Evolutionary conservation across 2,113 vertebrate species (phyloP), one percentile per base, ranked within the genome.

Genomic region (Thalassarche chlororhynchos): DNA sequence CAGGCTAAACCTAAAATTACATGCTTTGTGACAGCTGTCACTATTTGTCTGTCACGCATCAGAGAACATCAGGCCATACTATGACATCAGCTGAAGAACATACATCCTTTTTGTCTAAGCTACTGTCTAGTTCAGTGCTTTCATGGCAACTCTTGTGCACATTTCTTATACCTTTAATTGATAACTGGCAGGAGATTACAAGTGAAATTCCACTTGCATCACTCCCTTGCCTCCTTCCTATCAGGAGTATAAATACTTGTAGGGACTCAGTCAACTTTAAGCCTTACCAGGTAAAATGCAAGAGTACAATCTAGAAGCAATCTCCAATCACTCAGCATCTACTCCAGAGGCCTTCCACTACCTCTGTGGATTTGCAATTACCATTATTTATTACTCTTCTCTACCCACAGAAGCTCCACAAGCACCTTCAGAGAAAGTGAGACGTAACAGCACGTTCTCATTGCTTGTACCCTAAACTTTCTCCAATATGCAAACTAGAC

Each of bases 1-100:
- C 36, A 65, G 34, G 49, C 28, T 46, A n/a, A 84, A 96, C 21
- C 32, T 68, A 70, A 96, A 96, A 90, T 84, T 21, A 92, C 95
- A 96, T 80, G 49, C 57, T 64, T 80, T 85, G 44, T 90, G 94
- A 97, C 95, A 97, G 93, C 86, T 97, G 95, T 84, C 93, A 94
- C 66, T 88, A 25, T 64, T 57, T 86, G 69, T 95, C 77, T 90
- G 71, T 42, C 84, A 93, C 0, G 13, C 87, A 89, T 62, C 89
- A 94, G n/a, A 86, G 82, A 68, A 70, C 9, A 14, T 80, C 58
- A 75, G n/a, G 34, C 61, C 70, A 52, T n/a, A 26, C 28, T 36
- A 20, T 16, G 51, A 51, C 74, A 85, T 52, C 70, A 74, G 36
- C 54, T 75, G 77, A 90, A 71, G 84, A 92, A 85, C n/a, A 40